phyloP scores from a whole-genome alignment of 2,113 vertebrate genomes.

The Canis aureus region DNA sequence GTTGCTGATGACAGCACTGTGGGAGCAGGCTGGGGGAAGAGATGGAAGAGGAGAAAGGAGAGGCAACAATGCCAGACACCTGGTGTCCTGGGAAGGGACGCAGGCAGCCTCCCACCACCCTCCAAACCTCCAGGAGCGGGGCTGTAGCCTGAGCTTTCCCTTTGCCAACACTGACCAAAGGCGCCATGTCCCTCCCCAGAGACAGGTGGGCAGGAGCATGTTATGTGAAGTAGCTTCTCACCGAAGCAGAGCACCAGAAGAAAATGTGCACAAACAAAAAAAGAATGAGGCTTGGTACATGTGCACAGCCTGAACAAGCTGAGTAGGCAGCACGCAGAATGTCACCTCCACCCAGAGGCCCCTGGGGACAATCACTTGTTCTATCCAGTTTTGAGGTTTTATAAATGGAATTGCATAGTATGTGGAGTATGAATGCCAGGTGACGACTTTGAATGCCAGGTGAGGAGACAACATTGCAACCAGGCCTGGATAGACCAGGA shows the following conservation, averaged over 20 bases:
- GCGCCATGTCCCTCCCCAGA: background rate
- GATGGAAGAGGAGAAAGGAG: background rate
- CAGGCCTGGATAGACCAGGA: background rate
- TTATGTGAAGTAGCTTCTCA: background rate
- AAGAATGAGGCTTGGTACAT: rapidly evolving
- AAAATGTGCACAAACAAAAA: rapidly evolving
- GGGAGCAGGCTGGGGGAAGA: background rate
- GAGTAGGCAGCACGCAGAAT: background rate
- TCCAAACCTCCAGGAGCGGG: background rate
- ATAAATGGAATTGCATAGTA: background rate
- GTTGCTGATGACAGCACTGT: rapidly evolving
- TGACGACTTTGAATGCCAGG: background rate
- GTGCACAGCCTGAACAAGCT: background rate
- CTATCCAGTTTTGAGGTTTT: background rate
- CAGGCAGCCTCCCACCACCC: background rate
- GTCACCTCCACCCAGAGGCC: background rate
- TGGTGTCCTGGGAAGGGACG: background rate
- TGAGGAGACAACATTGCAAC: background rate
- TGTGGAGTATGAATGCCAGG: background rate
- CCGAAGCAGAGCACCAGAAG: background rate
- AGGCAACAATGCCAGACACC: no score
- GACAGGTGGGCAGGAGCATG: background rate
- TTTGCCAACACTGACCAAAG: no score
- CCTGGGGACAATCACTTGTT: background rate
- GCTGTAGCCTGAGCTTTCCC: background rate